phyloP scores from a whole-genome alignment of 2,113 vertebrate genomes.

The Phylloscopus trochilus region DNA sequence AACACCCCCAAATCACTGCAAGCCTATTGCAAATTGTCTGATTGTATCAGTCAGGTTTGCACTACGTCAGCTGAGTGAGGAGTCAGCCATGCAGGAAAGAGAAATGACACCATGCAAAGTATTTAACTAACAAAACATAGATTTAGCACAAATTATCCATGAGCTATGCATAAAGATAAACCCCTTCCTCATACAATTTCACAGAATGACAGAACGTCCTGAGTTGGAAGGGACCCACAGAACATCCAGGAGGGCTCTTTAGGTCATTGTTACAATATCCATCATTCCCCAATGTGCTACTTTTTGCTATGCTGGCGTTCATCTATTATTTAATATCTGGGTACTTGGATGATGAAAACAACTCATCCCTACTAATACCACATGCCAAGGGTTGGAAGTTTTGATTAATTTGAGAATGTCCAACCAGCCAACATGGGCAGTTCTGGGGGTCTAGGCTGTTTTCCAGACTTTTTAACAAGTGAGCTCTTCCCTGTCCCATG shows the following conservation, averaged over 20 bases:
- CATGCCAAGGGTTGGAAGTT: neutral
- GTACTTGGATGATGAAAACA: neutral
- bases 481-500: neutral
- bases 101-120: neutral
- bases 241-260: neutral
- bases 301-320: neutral
- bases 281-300: neutral
- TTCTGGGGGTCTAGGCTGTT: neutral
- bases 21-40: neutral
- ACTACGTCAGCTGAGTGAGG: neutral
- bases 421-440: neutral
- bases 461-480: neutral
- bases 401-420: neutral
- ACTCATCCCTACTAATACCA: neutral
- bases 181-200: neutral
- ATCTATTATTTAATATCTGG: neutral
- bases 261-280: neutral
- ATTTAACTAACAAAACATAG: neutral
- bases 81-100: neutral
- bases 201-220: neutral
- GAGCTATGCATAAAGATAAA: neutral
- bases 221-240: neutral
- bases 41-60: neutral
- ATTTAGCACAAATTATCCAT: neutral
- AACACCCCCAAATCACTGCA: neutral